A percentile compares a stretch with the other conserved stretches of the same genome.
Evolutionary conservation across 2,113 vertebrate species (phyloP).

Genomic region (Amazona guildingii): DNA sequence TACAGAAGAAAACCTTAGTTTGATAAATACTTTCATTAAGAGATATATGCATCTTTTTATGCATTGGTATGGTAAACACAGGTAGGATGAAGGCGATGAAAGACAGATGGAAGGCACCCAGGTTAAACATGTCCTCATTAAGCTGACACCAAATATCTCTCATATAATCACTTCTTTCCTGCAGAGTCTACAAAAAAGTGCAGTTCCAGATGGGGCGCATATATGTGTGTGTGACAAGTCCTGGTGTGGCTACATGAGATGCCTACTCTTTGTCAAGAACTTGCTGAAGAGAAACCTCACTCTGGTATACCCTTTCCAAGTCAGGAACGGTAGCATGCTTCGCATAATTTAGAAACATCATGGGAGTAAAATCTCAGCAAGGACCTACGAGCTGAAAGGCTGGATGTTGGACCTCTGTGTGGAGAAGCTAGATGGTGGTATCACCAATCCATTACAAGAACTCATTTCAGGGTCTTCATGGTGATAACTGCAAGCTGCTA

Average conservation of each 20-base stretch:
- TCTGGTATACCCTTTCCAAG: background rate
- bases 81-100: background rate
- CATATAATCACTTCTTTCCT: background rate
- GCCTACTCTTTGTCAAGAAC: background rate
- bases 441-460: background rate
- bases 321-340: background rate
- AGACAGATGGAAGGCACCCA: background rate
- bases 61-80: background rate
- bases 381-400: background rate
- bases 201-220: background rate
- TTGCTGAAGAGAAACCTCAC: rapidly evolving
- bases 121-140: background rate
- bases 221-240: rapidly evolving
- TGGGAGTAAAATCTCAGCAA: background rate
- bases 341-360: background rate
- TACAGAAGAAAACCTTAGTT: background rate
- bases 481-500: background rate
- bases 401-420: background rate
- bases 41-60: background rate
- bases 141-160: background rate
- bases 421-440: background rate
- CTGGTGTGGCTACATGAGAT: background rate
- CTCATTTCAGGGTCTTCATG: background rate
- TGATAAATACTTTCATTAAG: background rate
- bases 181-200: background rate